Evolutionary conservation across 2,797 vertebrate genomes (phyloP).

Genomic region (Phoxinus dragarum): DNA sequence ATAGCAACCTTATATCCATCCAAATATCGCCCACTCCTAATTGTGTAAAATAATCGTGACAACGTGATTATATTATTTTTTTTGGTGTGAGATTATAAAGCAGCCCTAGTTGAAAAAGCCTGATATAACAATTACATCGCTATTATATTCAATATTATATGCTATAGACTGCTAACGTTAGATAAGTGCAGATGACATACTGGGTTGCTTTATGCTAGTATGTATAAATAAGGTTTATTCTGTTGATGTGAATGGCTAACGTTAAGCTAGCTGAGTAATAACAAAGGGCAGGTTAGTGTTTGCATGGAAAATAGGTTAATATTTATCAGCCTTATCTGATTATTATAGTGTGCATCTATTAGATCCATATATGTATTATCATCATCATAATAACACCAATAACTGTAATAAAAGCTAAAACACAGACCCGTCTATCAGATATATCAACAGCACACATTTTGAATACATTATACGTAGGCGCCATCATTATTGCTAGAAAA

Average conservation of each 20-base stretch:
- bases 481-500: neutral
- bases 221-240: neutral
- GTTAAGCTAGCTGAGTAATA: neutral
- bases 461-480: neutral
- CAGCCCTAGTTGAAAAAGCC: neutral
- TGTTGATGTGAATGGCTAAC: constrained; percentile 10
- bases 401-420: neutral
- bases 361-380: neutral
- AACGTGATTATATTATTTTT: neutral
- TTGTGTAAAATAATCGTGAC: neutral
- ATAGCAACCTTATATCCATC: neutral
- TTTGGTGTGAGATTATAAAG: neutral
- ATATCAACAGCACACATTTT: neutral
- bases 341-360: neutral
- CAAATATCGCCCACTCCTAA: neutral
- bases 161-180: neutral
- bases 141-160: neutral
- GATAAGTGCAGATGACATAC: neutral
- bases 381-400: neutral
- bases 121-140: neutral
- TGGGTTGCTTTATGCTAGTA: neutral
- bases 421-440: neutral
- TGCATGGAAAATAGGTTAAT: neutral
- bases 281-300: constrained; percentile 3
- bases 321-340: neutral